Base-by-base conservation (phyloP, 2,797 vertebrate species). In the Sebastes nivosus region DNA sequence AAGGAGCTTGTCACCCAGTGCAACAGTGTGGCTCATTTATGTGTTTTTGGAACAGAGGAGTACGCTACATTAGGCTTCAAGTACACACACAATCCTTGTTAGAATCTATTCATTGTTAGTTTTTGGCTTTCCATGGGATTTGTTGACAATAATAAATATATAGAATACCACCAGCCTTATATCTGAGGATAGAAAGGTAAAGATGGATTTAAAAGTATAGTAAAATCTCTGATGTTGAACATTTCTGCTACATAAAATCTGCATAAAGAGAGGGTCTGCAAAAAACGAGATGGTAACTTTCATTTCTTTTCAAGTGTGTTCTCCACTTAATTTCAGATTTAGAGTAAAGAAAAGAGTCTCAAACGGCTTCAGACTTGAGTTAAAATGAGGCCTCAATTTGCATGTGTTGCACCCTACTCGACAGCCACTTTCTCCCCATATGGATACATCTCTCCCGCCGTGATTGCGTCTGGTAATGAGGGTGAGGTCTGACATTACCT, bases 381-480 rank as follows among this genome's bases (percentile, higher is more conserved):
- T n/a, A 79, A 83, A 75, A 63, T 5, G 4, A 73, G n/a, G 57
- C 68, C 38, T 77, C 5, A 57, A 59, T 81, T 83, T 87, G 61
- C 64, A 84, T 59, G 42, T 66, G 61, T 1, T 32, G 52, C 24
- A 32, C 38, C 29, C 2, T 54, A 42, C 72, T 75, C 30, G 38
- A 84, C 72, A 78, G 78, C 75, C 77, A 58, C 68, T 72, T 71
- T 73, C 80, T 79, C 55, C n/a, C 24, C 63, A 20, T 46, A 9
- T 59, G 57, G 75, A 59, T 16, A 59, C 57, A 57, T 75, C 24
- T 75, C 36, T 72, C 68, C n/a, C 29, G 46, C 34, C 52, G 16
- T 79, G 81, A 88, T 82, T 84, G 70, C 50, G 5, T 38, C 67
- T 75, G 57, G 61, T 80, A 83, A 85, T 82, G 69, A 86, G 75